Evolutionary conservation across 2,113 vertebrate genomes (phyloP), one percentile per base, ranked within the genome.

Genomic region (Ptyas mucosa): DNA sequence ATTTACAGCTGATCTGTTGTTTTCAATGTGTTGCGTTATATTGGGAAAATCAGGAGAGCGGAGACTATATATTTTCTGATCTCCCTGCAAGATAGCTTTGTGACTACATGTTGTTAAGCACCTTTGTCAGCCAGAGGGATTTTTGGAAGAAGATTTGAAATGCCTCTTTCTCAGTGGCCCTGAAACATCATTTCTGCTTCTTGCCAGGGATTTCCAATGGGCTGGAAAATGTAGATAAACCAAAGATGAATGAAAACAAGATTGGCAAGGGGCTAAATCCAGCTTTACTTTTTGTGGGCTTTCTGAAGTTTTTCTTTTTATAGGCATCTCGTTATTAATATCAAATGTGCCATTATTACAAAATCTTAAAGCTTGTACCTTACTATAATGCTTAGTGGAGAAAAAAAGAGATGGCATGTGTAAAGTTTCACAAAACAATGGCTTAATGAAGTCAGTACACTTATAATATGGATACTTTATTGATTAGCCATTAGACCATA

Each of bases 211-310:
- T 92, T 94, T 93, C 39, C 0, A 85, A 53, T 91, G 92, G 95
- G 89, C 94, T 95, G 95, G 55, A 86, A 92, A 92, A 8, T 92
- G 91, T 9, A 54, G 95, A 69, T 93, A 91, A 96, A 89, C 39
- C 2, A 5, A n/a, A 89, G 93, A 91, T 26, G 93, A 95, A 69
- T n/a, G 94, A 94, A 95, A 54, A n/a, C 18, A 91, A 92, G 93
- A 91, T 95, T 91, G 87, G 64, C 39, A 46, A 46, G 46, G 49
- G 92, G 81, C 91, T 92, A 91, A 64, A 91, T 24, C 85, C 81
- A 58, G 88, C 91, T 93, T 69, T 92, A 51, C 92, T 93, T 92
- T 92, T 4, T 9, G 89, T 89, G 90, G 61, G n/a, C 69, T 93
- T 90, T 88, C 92, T 57, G 91, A 0, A 0, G 34, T 8, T 8